Percentiles rank a stretch among this genome's conserved stretches.
These are phyloP conservation scores for Archips xylosteana DNA, from an alignment of 2,888 invertebrate species.

Conservation along the genomic window DNA sequence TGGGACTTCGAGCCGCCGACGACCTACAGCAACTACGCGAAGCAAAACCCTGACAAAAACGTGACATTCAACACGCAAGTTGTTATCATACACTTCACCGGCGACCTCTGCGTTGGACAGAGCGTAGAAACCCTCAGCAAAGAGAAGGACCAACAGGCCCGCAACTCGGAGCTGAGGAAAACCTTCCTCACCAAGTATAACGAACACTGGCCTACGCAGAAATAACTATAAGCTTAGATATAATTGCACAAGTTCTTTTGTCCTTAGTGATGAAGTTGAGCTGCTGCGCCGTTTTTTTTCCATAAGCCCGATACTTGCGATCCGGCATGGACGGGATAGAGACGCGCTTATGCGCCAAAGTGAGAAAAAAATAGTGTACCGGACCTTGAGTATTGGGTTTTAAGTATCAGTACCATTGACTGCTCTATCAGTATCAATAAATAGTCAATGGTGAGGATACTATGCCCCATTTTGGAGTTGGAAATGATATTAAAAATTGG, in stretches of 20 bases:
- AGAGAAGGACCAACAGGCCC: slow-evolving; percentile 87
- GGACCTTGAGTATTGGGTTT: slow-evolving; percentile 1
- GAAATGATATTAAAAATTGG: slow-evolving; percentile 4
- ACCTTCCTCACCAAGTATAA: slow-evolving; percentile 82
- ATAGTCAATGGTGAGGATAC: neutral
- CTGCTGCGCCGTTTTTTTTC: slow-evolving; percentile 27
- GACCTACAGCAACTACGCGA: slow-evolving; percentile 58
- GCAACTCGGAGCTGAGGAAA: slow-evolving; percentile 87
- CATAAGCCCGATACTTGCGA: slow-evolving; percentile 1
- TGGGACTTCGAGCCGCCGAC: slow-evolving; percentile 69
- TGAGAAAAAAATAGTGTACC: neutral
- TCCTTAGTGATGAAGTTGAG: slow-evolving; percentile 53
- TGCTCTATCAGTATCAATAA: slow-evolving; percentile 1
- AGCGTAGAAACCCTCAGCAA: slow-evolving; percentile 87
- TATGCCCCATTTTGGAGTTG: slow-evolving; percentile 3
- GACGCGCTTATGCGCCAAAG: neutral
- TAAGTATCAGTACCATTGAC: neutral
- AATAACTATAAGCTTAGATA: slow-evolving; percentile 64
- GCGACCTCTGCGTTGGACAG: slow-evolving; percentile 81
- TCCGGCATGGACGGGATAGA: neutral
- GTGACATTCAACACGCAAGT: slow-evolving; percentile 85
- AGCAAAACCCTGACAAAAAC: slow-evolving; percentile 74
- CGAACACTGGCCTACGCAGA: slow-evolving; percentile 79
- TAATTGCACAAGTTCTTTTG: slow-evolving; percentile 46
- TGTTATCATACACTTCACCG: slow-evolving; percentile 87